phyloP scores from a whole-genome alignment of 2,797 vertebrate species.

The Rhabdophis nuchalis region DNA sequence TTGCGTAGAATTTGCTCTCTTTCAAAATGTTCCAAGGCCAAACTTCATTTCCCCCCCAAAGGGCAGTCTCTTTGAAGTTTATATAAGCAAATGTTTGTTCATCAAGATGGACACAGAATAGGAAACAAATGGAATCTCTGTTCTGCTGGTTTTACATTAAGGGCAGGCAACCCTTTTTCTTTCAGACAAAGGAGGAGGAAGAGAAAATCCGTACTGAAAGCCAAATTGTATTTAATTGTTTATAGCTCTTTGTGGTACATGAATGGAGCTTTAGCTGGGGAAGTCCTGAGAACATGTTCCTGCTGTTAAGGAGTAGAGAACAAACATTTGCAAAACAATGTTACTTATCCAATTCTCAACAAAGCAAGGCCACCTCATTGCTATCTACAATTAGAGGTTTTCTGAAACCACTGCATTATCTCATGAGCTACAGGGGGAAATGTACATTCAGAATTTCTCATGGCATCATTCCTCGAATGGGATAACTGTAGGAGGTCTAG shows the following conservation, averaged over 20 bases:
- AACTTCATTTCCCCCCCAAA: neutral
- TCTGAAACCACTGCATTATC: slow-evolving; percentile 5
- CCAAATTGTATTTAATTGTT: slow-evolving; percentile 17
- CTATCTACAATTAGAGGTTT: slow-evolving; percentile 30
- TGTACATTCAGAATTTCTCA: neutral
- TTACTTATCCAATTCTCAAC: slow-evolving; percentile 17
- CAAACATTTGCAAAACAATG: slow-evolving; percentile 50
- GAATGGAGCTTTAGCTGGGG: slow-evolving; percentile 35
- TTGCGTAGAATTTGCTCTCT: neutral
- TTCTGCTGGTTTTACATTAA: neutral
- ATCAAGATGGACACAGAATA: neutral
- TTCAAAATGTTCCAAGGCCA: neutral
- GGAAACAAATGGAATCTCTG: neutral
- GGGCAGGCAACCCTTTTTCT: neutral
- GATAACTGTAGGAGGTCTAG: neutral
- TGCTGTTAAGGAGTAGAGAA: slow-evolving; percentile 49
- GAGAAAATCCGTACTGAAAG: neutral
- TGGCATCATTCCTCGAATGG: neutral
- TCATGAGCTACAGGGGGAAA: slow-evolving; percentile 2
- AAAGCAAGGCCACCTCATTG: neutral
- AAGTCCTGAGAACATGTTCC: slow-evolving; percentile 32
- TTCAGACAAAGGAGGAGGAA: neutral
- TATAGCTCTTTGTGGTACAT: slow-evolving; percentile 4
- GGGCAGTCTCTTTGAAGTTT: neutral
- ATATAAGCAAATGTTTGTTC: neutral